Evolutionary conservation across 1,140 invertebrate genomes (phyloP).

Genomic region (Zelostemma sp.): DNA sequence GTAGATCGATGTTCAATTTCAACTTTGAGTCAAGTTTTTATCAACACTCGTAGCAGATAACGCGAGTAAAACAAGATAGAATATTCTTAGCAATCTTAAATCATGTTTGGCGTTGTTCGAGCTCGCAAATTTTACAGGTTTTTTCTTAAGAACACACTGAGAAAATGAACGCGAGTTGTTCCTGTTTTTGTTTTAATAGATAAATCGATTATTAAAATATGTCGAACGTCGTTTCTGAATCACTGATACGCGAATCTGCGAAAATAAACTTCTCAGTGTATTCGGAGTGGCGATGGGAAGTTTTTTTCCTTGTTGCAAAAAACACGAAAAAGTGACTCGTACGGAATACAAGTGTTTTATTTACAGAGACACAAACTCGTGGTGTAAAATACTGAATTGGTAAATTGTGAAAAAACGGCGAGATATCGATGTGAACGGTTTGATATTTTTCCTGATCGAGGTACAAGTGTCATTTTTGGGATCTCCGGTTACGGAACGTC

Average conservation of each 20-base stretch:
- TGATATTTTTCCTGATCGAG: conserved; percentile 20
- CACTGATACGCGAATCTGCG: too few relatives aligned
- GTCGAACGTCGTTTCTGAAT: too few relatives aligned
- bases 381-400: conserved; percentile 25
- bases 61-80: conserved; percentile 34
- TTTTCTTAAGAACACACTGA: conserved; percentile 6
- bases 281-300: conserved; percentile 10
- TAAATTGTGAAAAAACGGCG: conserved; percentile 23
- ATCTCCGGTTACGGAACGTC: conserved; percentile 12
- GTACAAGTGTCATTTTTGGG: conserved; percentile 42
- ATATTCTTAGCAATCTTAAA: conserved; percentile 31
- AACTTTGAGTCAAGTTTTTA: conserved; percentile 43
- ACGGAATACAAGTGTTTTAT: conserved; percentile 23
- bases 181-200: too few relatives aligned
- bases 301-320: too few relatives aligned
- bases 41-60: conserved; percentile 43
- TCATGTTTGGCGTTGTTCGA: neutral
- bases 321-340: conserved; percentile 41
- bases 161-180: neutral
- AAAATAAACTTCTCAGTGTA: neutral
- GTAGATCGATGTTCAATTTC: conserved; percentile 49
- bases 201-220: too few relatives aligned
- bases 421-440: conserved; percentile 31
- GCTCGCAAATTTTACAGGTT: neutral
- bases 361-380: conserved; percentile 12